These are phyloP conservation scores for Uloborus plumipes DNA, from an alignment of 2,888 invertebrate genomes.

Conservation along the genomic window DNA sequence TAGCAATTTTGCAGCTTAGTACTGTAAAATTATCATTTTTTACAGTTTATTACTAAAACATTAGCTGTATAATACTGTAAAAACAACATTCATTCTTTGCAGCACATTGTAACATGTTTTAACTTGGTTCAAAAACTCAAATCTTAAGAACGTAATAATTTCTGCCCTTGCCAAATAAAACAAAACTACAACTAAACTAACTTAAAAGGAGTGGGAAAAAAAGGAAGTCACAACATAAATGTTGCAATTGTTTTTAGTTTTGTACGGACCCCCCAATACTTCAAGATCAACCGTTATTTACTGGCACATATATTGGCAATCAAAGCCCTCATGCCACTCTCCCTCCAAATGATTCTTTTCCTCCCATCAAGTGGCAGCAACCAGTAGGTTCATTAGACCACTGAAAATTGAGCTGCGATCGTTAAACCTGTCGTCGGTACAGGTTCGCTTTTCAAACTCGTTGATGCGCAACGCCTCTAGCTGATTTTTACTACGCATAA, in stretches of 20 bases:
- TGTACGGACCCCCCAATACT: not conserved
- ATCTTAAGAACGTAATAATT: too few species aligned
- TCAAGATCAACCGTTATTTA: not conserved
- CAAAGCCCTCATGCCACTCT: not conserved
- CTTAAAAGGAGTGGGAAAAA: too few species aligned
- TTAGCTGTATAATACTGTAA: too few species aligned
- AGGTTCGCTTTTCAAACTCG: slow-evolving; percentile 29
- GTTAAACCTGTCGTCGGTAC: slow-evolving; percentile 50
- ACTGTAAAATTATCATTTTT: too few species aligned
- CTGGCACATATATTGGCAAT: not conserved
- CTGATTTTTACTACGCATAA: slow-evolving; percentile 57
- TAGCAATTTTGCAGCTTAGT: too few species aligned
- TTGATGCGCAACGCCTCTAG: slow-evolving; percentile 29
- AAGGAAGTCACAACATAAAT: not conserved
- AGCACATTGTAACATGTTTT: too few species aligned
- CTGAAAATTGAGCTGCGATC: slow-evolving; percentile 53
- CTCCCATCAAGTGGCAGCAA: slow-evolving; percentile 9
- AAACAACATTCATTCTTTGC: too few species aligned
- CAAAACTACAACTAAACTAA: too few species aligned
- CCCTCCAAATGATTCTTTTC: too few species aligned
- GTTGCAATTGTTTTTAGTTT: not conserved
- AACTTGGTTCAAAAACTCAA: too few species aligned
- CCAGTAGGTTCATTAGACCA: slow-evolving; percentile 56
- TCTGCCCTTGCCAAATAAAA: too few species aligned
- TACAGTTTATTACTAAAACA: too few species aligned